Evolutionary conservation across 1,140 invertebrate species (phyloP).

Genomic region (Megalopta genalis): DNA sequence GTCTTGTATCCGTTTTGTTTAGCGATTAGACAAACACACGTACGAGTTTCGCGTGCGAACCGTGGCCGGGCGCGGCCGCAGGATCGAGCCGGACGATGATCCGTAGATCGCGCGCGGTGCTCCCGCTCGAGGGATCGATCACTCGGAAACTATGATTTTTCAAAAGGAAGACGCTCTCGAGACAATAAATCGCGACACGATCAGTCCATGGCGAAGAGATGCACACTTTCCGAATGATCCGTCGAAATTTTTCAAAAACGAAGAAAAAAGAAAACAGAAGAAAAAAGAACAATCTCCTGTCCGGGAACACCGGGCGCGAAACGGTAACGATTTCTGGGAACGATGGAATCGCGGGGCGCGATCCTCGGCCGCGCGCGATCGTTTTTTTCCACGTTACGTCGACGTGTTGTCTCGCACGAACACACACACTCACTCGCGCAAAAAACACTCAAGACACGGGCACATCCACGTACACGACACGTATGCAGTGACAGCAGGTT

Average conservation of each 20-base stretch:
- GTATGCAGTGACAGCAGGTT: not conserved
- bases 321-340: not conserved
- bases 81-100: conserved; percentile 4
- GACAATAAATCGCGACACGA: conserved; percentile 3
- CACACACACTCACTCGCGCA: not conserved
- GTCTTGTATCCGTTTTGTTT: conserved; percentile 23
- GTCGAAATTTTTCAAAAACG: not conserved
- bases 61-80: not conserved
- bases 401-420: not conserved
- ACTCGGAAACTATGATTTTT: not conserved
- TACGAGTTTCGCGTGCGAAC: conserved; percentile 14
- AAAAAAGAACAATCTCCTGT: no score
- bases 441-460: not conserved
- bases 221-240: not conserved
- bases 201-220: not conserved
- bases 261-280: not conserved
- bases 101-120: not conserved
- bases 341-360: conserved; percentile 17
- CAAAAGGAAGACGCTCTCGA: not conserved
- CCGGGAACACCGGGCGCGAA: conserved; percentile 17
- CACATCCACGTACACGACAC: not conserved
- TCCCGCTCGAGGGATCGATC: not conserved
- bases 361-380: conserved; percentile 24
- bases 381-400: not conserved
- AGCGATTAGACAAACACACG: conserved; percentile 13